A percentile compares a stretch with the other conserved stretches of the same genome.
phyloP scores from a whole-genome alignment of 2,888 invertebrate species.

The Sepioteuthis lessoniana region DNA sequence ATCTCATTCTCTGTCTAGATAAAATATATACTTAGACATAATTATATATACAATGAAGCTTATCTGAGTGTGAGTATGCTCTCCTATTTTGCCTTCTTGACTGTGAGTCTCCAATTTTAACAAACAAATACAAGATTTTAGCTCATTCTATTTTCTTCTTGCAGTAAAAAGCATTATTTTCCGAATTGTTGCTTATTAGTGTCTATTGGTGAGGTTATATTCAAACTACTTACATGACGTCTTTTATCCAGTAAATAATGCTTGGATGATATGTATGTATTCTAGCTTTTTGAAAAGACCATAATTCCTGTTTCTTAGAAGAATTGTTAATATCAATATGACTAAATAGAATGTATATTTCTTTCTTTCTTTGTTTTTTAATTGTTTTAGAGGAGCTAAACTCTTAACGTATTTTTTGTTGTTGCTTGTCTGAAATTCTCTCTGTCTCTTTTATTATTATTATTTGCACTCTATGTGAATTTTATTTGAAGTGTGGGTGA shows the following conservation, averaged over 20 bases:
- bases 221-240: not conserved
- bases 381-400: too few species aligned
- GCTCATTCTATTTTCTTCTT: not conserved
- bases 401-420: too few species aligned
- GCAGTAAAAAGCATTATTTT: not conserved
- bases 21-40: too few species aligned
- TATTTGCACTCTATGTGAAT: too few species aligned
- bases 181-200: conserved; percentile 33
- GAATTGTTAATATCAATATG: not conserved
- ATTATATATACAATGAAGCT: not conserved
- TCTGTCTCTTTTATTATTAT: too few species aligned
- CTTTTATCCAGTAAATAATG: not conserved
- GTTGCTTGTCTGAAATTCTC: too few species aligned
- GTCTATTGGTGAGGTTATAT: conserved; percentile 5
- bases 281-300: not conserved
- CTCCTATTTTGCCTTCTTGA: not conserved
- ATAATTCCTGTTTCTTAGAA: not conserved
- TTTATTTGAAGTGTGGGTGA: too few species aligned
- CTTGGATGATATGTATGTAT: not conserved
- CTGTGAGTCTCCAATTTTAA: not conserved
- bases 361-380: too few species aligned
- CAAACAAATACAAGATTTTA: not conserved
- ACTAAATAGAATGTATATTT: not conserved
- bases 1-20: not conserved
- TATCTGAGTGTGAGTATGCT: not conserved